Percentiles rank a stretch among this genome's conserved stretches.
phyloP scores from a whole-genome alignment of 1,140 invertebrate genomes.

The Trachelipus rathkii region DNA sequence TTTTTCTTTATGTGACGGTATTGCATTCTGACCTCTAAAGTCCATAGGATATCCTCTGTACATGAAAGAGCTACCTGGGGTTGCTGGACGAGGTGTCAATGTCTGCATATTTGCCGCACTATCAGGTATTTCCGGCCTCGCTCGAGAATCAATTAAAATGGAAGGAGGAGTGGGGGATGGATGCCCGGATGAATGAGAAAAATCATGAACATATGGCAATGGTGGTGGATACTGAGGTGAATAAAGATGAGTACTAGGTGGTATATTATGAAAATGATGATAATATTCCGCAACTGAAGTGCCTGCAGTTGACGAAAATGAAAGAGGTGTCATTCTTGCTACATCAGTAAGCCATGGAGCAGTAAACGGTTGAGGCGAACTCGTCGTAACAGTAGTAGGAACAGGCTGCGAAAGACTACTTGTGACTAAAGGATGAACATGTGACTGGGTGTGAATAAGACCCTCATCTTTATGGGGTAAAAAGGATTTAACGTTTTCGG shows the following conservation, averaged over 20 bases:
- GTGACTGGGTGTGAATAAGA: neutral
- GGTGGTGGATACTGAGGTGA: slow-evolving; percentile 37
- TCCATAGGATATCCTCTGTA: slow-evolving; percentile 30
- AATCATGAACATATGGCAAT: slow-evolving; percentile 38
- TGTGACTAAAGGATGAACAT: neutral
- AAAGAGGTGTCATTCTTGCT: slow-evolving; percentile 42
- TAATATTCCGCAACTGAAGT: slow-evolving; percentile 40
- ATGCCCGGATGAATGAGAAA: slow-evolving; percentile 30
- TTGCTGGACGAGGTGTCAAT: slow-evolving; percentile 28
- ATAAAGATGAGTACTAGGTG: slow-evolving; percentile 35
- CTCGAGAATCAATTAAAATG: slow-evolving; percentile 29
- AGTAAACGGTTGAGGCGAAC: slow-evolving; percentile 43
- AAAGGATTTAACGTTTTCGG: neutral
- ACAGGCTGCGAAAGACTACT: no score
- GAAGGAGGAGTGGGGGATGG: slow-evolving; percentile 34
- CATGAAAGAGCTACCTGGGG: slow-evolving; percentile 31
- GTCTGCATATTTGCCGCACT: slow-evolving; percentile 24
- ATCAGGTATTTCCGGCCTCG: slow-evolving; percentile 25
- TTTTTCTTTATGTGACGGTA: slow-evolving; percentile 22
- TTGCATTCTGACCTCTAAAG: slow-evolving; percentile 27
- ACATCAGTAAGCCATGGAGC: slow-evolving; percentile 44
- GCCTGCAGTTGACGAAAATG: slow-evolving; percentile 27
- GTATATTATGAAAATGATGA: slow-evolving; percentile 37
- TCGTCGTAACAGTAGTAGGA: neutral
- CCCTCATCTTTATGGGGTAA: neutral